phyloP scores from a whole-genome alignment of 2,888 invertebrate species.

The Atethmia centrago region DNA sequence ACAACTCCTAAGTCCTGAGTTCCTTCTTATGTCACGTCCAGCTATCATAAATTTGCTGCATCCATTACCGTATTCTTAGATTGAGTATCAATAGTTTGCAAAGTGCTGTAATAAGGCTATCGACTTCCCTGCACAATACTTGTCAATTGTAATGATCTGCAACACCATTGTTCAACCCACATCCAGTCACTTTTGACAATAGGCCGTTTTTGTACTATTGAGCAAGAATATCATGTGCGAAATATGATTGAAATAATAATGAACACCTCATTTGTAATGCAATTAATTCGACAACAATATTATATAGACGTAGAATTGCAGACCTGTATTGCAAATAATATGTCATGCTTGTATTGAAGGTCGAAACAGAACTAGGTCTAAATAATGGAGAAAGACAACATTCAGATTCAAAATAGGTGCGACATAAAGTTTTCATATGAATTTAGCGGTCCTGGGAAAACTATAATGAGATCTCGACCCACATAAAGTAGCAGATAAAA shows the following conservation, averaged over 20 bases:
- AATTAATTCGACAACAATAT: slow-evolving; percentile 50
- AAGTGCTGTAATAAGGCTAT: slow-evolving; percentile 48
- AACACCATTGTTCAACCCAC: slow-evolving; percentile 75
- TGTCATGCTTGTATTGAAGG: slow-evolving; percentile 5
- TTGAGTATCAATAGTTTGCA: slow-evolving; percentile 51
- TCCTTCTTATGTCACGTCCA: not conserved
- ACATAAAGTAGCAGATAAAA: slow-evolving; percentile 48
- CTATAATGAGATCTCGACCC: slow-evolving; percentile 35
- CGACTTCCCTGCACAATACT: slow-evolving; percentile 68
- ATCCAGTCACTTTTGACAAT: slow-evolving; percentile 62
- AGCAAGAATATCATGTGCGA: slow-evolving; percentile 60
- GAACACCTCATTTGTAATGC: slow-evolving; percentile 48
- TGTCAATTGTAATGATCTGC: slow-evolving; percentile 74
- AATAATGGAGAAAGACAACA: slow-evolving; percentile 2
- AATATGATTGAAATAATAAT: slow-evolving; percentile 54
- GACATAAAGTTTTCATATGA: slow-evolving; percentile 12
- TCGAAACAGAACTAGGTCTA: not conserved
- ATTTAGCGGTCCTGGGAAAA: slow-evolving; percentile 16
- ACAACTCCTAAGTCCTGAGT: not conserved
- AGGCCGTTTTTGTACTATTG: slow-evolving; percentile 51
- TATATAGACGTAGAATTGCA: slow-evolving; percentile 5
- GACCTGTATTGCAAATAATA: slow-evolving; percentile 6
- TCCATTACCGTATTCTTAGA: slow-evolving; percentile 54
- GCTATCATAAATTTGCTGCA: slow-evolving; percentile 15
- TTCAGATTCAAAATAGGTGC: slow-evolving; percentile 7